Conservation (phyloP, 2,113 vertebrate genomes). For the Malurus cyaneus region DNA sequence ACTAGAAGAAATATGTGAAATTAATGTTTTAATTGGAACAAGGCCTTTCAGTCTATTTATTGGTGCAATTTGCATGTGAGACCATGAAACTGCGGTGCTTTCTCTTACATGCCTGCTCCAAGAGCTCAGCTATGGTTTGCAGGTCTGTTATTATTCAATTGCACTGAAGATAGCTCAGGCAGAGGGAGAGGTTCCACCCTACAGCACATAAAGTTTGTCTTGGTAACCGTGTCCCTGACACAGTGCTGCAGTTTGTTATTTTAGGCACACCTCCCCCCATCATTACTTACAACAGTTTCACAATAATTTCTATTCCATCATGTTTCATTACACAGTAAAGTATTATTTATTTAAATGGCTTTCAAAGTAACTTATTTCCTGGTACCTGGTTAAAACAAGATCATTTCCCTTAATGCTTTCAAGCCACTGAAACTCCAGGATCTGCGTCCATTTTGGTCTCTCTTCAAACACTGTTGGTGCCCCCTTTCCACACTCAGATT, state of each 20-base stretch:
- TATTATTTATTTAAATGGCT: constrained; percentile 16
- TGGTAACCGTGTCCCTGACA: background rate
- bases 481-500: background rate
- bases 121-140: background rate
- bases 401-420: background rate
- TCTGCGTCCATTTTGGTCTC: background rate
- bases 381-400: background rate
- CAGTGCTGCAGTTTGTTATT: background rate
- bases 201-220: background rate
- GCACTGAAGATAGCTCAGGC: background rate
- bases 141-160: background rate
- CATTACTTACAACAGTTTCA: background rate
- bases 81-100: background rate
- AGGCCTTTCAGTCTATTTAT: background rate
- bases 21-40: background rate
- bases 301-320: background rate
- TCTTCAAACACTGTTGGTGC: background rate
- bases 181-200: background rate
- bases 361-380: background rate
- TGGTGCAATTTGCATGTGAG: background rate
- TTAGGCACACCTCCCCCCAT: background rate
- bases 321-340: background rate
- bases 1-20: background rate
- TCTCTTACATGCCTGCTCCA: background rate
- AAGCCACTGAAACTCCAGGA: background rate